Conservation (phyloP, 2,113 vertebrate species). For the Bungarus multicinctus region DNA sequence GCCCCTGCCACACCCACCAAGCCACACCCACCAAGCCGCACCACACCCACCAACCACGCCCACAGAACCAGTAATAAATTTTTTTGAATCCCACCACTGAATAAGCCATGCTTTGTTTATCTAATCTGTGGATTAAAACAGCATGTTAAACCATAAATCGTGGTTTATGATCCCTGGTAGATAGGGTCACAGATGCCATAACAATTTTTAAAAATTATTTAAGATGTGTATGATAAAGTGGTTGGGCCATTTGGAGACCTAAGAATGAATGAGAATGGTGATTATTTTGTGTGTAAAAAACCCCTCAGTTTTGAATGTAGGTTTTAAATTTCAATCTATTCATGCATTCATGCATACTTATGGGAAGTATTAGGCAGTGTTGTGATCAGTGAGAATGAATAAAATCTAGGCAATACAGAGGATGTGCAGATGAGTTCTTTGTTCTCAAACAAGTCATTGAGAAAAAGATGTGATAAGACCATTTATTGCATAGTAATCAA, state of each 20-base stretch:
- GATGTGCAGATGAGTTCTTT: neutral
- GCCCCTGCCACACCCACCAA: too few species aligned
- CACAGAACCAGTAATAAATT: too few species aligned
- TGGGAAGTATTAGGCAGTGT: neutral
- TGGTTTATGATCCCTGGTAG: neutral
- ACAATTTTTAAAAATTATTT: neutral
- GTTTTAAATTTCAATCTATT: neutral
- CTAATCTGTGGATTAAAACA: neutral
- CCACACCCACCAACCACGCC: too few species aligned
- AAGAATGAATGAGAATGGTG: neutral
- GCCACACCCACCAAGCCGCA: too few species aligned
- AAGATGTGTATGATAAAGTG: neutral
- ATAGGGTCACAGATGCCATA: neutral
- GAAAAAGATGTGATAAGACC: neutral
- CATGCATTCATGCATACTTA: neutral
- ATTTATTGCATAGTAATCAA: neutral
- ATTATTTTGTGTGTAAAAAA: neutral
- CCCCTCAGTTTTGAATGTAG: neutral
- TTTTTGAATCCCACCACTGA: too few species aligned
- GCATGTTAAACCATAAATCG: neutral
- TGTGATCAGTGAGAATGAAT: neutral
- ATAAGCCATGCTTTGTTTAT: neutral
- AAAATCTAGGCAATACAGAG: neutral
- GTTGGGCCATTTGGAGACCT: neutral
- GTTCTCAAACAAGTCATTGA: neutral